These are phyloP conservation scores for Thecophora atra DNA, from an alignment of 2,888 invertebrate genomes.

Conservation along the genomic window DNA sequence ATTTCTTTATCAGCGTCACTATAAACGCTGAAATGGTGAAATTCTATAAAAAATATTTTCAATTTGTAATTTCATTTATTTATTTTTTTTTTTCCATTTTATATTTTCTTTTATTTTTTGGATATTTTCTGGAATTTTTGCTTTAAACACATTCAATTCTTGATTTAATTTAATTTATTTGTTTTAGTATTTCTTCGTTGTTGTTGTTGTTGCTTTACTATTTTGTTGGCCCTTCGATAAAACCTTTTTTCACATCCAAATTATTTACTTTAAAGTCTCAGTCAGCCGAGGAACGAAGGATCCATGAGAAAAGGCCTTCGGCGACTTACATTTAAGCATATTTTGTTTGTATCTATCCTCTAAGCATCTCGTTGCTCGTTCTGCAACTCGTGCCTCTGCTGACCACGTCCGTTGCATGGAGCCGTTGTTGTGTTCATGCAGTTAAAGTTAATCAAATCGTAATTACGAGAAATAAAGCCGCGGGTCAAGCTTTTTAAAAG, in stretches of 20 bases:
- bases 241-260: constrained; percentile 34
- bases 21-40: no score
- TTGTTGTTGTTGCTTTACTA: no score
- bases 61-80: background rate
- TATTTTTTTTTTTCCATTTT: background rate
- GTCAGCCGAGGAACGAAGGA: constrained; percentile 34
- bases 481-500: constrained; percentile 61
- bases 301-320: constrained; percentile 54
- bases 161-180: no score
- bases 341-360: constrained; percentile 18
- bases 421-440: constrained; percentile 53
- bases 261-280: constrained; percentile 38
- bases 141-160: no score
- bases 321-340: constrained; percentile 43
- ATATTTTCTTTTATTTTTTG: background rate
- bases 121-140: no score
- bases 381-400: background rate
- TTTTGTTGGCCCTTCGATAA: background rate
- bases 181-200: no score
- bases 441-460: constrained; percentile 66
- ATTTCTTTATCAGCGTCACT: no score
- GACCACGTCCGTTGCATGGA: background rate
- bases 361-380: constrained; percentile 3
- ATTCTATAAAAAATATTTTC: no score
- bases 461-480: constrained; percentile 60